Evolutionary conservation across 2,113 vertebrate genomes (phyloP), one percentile per base, ranked within the genome.

Genomic region (Austrofundulus limnaeus): DNA sequence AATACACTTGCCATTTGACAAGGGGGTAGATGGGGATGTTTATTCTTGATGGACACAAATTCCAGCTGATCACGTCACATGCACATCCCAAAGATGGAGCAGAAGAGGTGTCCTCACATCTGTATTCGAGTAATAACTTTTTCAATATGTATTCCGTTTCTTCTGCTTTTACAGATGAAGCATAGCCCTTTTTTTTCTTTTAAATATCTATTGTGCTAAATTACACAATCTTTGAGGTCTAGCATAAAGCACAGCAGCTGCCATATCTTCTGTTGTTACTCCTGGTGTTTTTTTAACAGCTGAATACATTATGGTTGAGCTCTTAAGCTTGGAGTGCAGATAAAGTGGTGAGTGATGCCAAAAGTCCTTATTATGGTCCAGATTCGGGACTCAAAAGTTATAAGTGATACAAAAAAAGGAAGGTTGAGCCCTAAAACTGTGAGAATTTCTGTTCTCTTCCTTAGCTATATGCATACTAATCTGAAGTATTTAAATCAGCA

Each of bases 31-130:
- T 38, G 14, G 47, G 60, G 28, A 0, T 16, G 10, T 47, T 66
- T 52, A 3, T 37, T 80, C 46, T 58, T 54, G 85, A 90, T 9
- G 69, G 87, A 85, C 88, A 70, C 66, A 86, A 85, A 90, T 88
- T 85, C 87, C 68, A 24, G 78, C 82, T 85, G 61, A 81, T 87
- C 82, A 73, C 71, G 12, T 77, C 68, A 63, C 72, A 60, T 17
- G 77, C 73, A 39, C 48, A 59, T 78, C 43, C 64, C 37, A 6
- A 28, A 72, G 63, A 77, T 0, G 59, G 69, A 58, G 56, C 15
- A 9, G 20, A 38, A 57, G 66, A 66, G 60, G 72, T 51, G 77
- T 54, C 23, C 58, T 20, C 52, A 12, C 62, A 60, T 74, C 52
- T 68, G 52, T 14, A 38, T 58, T 58, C 65, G 20, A 2, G 66